phyloP scores from a whole-genome alignment of 2,888 invertebrate species.

The Drosophila kambysellisi region DNA sequence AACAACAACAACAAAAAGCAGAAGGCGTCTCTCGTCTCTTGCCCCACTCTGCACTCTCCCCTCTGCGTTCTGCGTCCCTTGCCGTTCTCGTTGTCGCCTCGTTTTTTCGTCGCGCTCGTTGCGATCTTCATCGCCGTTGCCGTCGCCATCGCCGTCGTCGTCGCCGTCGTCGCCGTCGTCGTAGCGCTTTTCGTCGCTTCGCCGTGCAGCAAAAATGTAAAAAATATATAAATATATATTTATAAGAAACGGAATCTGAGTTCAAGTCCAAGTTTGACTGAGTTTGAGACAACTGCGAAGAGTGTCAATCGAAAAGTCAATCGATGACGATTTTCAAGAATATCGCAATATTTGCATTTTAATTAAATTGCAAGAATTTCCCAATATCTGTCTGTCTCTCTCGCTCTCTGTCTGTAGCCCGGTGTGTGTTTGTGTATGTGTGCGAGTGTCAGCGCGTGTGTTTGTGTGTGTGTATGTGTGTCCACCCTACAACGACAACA shows the following conservation, averaged over 20 bases:
- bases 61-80: slow-evolving; percentile 4
- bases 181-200: slow-evolving; percentile 41
- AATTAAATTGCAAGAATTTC: slow-evolving; percentile 61
- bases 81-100: slow-evolving; percentile 48
- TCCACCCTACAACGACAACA: slow-evolving; percentile 36
- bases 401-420: background rate
- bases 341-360: slow-evolving; percentile 64
- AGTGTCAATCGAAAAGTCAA: slow-evolving; percentile 13
- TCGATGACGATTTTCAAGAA: slow-evolving; percentile 51
- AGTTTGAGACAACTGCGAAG: slow-evolving; percentile 27
- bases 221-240: slow-evolving; percentile 4
- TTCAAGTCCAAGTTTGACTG: slow-evolving; percentile 21
- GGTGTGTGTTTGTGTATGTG: slow-evolving; percentile 12
- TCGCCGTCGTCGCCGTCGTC: slow-evolving; percentile 29
- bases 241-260: slow-evolving; percentile 32
- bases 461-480: slow-evolving; percentile 8
- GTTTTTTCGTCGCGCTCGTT: slow-evolving; percentile 56
- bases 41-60: background rate
- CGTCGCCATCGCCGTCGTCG: slow-evolving; percentile 31
- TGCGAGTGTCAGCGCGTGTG: slow-evolving; percentile 17
- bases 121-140: slow-evolving; percentile 31
- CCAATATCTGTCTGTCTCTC: slow-evolving; percentile 18
- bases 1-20: slow-evolving; percentile 16
- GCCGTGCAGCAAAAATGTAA: slow-evolving; percentile 58
- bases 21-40: slow-evolving; percentile 1